Evolutionary conservation across 37 sponge, comb jelly and placozoan genomes (phyloP), one percentile per base, ranked within the genome.

Genomic region (Chondrilla cf. caribensis): DNA sequence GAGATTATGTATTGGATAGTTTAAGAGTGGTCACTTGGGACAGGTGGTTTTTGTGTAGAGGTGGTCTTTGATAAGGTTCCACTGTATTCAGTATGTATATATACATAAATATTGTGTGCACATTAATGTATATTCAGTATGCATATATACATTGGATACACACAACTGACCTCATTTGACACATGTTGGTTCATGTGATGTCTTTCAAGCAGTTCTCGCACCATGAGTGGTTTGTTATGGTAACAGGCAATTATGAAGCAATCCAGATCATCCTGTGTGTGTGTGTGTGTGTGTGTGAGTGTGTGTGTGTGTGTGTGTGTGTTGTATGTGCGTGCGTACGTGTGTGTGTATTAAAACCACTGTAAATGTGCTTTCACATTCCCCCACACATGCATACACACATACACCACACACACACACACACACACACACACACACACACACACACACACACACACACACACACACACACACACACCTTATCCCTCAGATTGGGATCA

Each of bases 401-500:
- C 15, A n/a, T 60, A 47, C 11, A 6, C 51, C 51, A 47, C 6
- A 47, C 11, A 14, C 51, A 47, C 9, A 6, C 11, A 14, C 11
- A 11, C 51, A 14, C 51, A 47, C 51, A 47, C 51, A 47, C 51
- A 47, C 51, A 47, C 51, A 47, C 51, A 47, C 51, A 47, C 51
- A 47, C 51, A 47, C 51, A 47, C 51, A 60, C 15, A 60, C 5
- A 60, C 64, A 60, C 22, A 60, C 0, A 67, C 68, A 26, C 1
- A 67, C 26, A 67, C 68, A 26, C 31, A n/a, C 29, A 67, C 26
- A 29, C 68, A 67, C 68, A 67, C 68, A 67, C 68, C 29, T 14
- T 11, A 47, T 47, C 11, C 51, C 51, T 47, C 51, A 47, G 51
- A 47, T 47, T 47, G 11, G 51, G 51, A 47, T 47, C 51, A 47